Evolutionary conservation across 2,888 invertebrate genomes (phyloP).

Genomic region (Rhimphoctona megacephalus): DNA sequence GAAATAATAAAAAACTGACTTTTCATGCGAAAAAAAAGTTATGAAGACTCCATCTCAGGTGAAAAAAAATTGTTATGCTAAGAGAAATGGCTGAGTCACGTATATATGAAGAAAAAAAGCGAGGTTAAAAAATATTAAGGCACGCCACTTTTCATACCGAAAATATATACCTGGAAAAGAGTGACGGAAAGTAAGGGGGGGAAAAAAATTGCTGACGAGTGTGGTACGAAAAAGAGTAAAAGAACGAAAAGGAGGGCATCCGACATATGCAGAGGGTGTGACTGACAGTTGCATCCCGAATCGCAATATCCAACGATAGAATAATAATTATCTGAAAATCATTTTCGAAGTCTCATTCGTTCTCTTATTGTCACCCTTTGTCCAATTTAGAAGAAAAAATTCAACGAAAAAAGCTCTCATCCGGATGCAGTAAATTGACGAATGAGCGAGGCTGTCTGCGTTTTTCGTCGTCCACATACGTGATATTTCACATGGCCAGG

Average conservation of each 20-base stretch:
- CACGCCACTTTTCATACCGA: background rate
- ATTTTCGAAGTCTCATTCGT: background rate
- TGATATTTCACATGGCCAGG: slow-evolving; percentile 1
- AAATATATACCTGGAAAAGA: background rate
- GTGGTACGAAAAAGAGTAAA: background rate
- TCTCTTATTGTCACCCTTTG: background rate
- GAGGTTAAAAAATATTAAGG: background rate
- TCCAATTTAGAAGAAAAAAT: slow-evolving; percentile 11
- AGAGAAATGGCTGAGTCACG: background rate
- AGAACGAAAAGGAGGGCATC: slow-evolving; percentile 5
- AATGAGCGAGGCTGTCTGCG: background rate
- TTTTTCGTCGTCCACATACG: background rate
- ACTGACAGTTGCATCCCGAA: slow-evolving; percentile 53
- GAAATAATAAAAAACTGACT: no score
- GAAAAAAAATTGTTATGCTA: background rate
- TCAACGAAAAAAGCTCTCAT: background rate
- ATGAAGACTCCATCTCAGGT: no score
- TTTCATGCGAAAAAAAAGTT: no score
- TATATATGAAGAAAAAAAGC: background rate
- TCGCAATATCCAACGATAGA: slow-evolving; percentile 48
- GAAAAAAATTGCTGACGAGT: slow-evolving; percentile 44
- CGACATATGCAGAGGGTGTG: slow-evolving; percentile 36
- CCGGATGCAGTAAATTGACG: background rate
- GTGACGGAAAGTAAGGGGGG: background rate
- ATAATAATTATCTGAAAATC: slow-evolving; percentile 48